Percentiles rank a stretch among this genome's conserved stretches.
Conservation (phyloP, 2,113 vertebrate genomes). For the Pteropus alecto region DNA sequence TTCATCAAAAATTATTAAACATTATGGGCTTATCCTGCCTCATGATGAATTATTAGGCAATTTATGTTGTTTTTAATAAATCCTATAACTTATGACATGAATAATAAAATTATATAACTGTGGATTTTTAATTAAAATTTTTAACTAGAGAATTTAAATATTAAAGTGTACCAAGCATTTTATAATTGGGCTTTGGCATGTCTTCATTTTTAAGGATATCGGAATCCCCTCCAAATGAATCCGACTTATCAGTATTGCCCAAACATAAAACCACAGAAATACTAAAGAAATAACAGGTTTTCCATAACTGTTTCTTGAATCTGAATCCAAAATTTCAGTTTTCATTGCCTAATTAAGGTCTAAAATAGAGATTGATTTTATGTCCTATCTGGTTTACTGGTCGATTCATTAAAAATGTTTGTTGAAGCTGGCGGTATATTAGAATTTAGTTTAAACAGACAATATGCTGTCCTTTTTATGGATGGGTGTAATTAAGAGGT, state of each 20-base stretch:
- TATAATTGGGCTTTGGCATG: neutral
- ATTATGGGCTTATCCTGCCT: neutral
- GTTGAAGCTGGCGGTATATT: neutral
- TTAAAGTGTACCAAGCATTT: neutral
- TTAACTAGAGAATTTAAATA: neutral
- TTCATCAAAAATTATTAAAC: neutral
- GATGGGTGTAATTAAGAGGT: neutral
- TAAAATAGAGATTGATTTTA: conserved; percentile 56
- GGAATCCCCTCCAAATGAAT: neutral
- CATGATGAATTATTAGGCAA: neutral
- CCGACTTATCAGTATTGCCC: neutral
- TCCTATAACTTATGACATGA: neutral
- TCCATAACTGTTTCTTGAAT: neutral
- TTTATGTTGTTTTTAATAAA: neutral
- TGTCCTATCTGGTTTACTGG: neutral
- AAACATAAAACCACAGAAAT: neutral
- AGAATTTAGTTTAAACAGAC: neutral
- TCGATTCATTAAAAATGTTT: conserved; percentile 38
- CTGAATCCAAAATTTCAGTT: conserved; percentile 8
- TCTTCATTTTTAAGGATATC: neutral
- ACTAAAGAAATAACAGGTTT: neutral
- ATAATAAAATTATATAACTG: neutral
- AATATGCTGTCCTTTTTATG: neutral
- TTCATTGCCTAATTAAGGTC: conserved; percentile 31
- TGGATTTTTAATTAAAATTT: neutral